phyloP scores from a whole-genome alignment of 2,113 vertebrate genomes.

The Panurus biarmicus region DNA sequence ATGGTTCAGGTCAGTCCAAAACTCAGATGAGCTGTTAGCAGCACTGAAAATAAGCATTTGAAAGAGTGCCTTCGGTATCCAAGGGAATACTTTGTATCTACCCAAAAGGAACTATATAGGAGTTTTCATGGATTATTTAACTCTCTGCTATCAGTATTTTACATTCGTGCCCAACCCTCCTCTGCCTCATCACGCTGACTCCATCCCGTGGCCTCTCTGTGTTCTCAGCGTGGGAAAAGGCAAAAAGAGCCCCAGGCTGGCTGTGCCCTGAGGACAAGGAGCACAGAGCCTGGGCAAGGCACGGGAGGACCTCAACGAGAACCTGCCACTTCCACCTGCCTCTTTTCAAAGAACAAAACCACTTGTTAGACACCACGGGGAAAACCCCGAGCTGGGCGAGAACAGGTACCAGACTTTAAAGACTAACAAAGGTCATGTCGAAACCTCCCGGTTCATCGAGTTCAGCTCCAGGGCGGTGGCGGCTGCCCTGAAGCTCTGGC shows the following conservation, averaged over 20 bases:
- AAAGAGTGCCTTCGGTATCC: background rate
- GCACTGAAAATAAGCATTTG: background rate
- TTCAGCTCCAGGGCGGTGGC: background rate
- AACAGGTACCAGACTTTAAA: constrained; percentile 8
- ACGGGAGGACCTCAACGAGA: background rate
- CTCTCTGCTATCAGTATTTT: background rate
- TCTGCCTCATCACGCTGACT: background rate
- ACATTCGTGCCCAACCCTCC: background rate
- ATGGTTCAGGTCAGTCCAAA: background rate
- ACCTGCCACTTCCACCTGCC: background rate
- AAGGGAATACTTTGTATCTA: background rate
- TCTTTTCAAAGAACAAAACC: constrained; percentile 23
- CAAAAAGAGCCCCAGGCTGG: rapidly evolving
- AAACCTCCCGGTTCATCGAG: background rate
- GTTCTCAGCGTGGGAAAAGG: background rate
- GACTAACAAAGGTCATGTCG: background rate
- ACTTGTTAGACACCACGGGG: background rate
- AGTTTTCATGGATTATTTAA: background rate
- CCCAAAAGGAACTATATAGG: background rate
- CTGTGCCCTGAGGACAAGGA: background rate
- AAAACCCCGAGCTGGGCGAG: background rate
- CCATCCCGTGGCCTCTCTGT: rapidly evolving
- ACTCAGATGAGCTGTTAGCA: background rate
- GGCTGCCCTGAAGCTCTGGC: background rate
- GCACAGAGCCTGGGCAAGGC: background rate